Conservation (phyloP, 1,140 invertebrate genomes). For the Eufriesea mexicana region DNA sequence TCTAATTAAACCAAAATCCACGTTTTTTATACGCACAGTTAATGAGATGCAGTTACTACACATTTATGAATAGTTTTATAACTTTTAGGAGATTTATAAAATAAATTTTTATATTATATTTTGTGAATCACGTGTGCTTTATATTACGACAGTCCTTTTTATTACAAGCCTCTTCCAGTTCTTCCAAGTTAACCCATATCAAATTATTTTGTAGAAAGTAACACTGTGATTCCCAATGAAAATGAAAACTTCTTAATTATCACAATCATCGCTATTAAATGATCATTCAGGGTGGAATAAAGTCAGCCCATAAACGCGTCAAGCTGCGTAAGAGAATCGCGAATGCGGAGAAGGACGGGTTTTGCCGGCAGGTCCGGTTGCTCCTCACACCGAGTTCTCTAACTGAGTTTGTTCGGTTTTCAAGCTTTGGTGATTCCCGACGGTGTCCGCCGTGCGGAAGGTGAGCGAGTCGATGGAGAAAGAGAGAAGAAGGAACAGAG, state of each 20-base stretch:
- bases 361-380: conserved; percentile 34
- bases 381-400: conserved; percentile 68
- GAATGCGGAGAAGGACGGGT: conserved; percentile 20
- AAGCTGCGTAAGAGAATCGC: conserved; percentile 15
- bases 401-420: conserved; percentile 80
- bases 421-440: conserved; percentile 77
- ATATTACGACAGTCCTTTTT: not conserved
- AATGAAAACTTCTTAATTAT: not conserved
- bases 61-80: conserved; percentile 2
- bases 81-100: not conserved
- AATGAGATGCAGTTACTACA: not conserved
- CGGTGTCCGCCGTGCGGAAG: conserved; percentile 69
- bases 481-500: conserved; percentile 6
- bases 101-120: conserved; percentile 38
- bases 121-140: too few species aligned
- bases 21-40: not conserved
- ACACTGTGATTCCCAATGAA: not conserved
- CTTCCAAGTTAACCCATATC: not conserved
- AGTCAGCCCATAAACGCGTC: not conserved
- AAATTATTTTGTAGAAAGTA: too few species aligned
- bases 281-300: too few species aligned
- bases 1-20: not conserved
- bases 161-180: not conserved
- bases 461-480: conserved; percentile 15
- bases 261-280: not conserved